These are phyloP conservation scores for Anas acuta DNA, from an alignment of 2,797 vertebrate genomes.

Conservation along the genomic window DNA sequence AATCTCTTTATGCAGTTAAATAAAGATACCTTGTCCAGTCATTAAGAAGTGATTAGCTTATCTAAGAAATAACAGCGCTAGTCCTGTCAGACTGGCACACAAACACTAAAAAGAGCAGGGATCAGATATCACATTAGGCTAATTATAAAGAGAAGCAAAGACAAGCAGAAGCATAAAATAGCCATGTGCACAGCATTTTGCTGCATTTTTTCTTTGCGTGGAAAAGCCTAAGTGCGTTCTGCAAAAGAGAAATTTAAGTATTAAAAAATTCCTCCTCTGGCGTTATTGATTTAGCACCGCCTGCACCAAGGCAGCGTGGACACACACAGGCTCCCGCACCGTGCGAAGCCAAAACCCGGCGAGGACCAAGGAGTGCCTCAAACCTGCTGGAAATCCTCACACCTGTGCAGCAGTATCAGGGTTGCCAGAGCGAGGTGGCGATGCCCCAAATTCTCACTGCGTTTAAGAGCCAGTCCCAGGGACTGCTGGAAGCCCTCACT, in stretches of 20 bases:
- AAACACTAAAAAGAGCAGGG: constrained; percentile 60
- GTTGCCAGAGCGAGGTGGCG: background rate
- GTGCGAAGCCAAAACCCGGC: background rate
- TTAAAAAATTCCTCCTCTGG: background rate
- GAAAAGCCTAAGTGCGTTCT: constrained; percentile 9
- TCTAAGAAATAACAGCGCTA: constrained; percentile 55
- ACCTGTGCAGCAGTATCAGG: background rate
- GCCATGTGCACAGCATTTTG: constrained; percentile 47
- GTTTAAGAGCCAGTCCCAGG: accelerated
- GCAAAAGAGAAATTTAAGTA: background rate
- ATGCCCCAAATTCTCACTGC: accelerated
- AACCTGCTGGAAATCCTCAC: background rate
- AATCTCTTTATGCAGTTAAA: constrained; percentile 58
- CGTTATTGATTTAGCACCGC: background rate
- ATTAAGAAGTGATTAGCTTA: constrained; percentile 68
- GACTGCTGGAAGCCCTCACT: accelerated
- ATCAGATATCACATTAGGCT: constrained; percentile 56
- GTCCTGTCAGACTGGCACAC: constrained; percentile 31
- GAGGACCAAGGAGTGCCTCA: background rate
- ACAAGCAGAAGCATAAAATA: constrained; percentile 45
- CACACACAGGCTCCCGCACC: background rate
- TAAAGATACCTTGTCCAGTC: constrained; percentile 62
- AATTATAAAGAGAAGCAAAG: constrained; percentile 53
- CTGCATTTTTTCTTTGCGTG: background rate
- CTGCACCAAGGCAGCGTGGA: accelerated